phyloP scores from a whole-genome alignment of 1,140 invertebrate genomes.

The Trichogramma pretiosum region DNA sequence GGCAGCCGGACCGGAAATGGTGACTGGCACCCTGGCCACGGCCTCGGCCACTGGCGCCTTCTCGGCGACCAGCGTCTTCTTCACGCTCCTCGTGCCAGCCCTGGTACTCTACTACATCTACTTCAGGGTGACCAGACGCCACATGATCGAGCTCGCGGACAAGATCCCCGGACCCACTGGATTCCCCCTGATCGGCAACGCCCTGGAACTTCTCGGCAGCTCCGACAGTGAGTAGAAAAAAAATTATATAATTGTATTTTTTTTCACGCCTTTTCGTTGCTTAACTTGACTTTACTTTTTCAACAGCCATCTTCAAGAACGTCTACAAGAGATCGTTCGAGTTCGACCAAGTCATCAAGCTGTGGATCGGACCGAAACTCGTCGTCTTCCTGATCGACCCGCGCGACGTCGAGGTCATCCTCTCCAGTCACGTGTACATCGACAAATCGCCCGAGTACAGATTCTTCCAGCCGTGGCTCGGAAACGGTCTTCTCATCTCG shows the following conservation, averaged over 20 bases:
- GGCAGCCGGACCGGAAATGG: slow-evolving; percentile 36
- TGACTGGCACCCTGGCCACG: slow-evolving; percentile 34
- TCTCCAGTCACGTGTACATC: slow-evolving; percentile 66
- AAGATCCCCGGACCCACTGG: slow-evolving; percentile 62
- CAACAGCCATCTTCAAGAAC: slow-evolving; percentile 58
- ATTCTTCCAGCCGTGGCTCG: slow-evolving; percentile 67
- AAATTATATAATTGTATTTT: background rate
- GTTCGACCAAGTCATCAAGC: slow-evolving; percentile 52
- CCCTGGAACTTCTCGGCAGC: slow-evolving; percentile 59
- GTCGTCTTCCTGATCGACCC: slow-evolving; percentile 64
- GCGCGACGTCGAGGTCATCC: slow-evolving; percentile 62
- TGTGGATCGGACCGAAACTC: slow-evolving; percentile 68
- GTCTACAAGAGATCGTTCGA: slow-evolving; percentile 50
- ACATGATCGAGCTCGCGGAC: slow-evolving; percentile 60
- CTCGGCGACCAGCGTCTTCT: slow-evolving; percentile 53
- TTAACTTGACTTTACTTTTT: slow-evolving; percentile 5
- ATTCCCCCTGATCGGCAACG: slow-evolving; percentile 61
- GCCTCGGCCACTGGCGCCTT: slow-evolving; percentile 37
- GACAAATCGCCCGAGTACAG: slow-evolving; percentile 64
- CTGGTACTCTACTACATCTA: slow-evolving; percentile 61
- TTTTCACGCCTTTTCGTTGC: background rate
- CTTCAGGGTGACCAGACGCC: slow-evolving; percentile 59
- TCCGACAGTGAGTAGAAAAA: slow-evolving; percentile 47
- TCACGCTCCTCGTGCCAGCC: slow-evolving; percentile 59
- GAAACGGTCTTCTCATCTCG: slow-evolving; percentile 65